Conservation (phyloP, 2,797 vertebrate genomes). For the Tokudaia tokunoshimensis region DNA sequence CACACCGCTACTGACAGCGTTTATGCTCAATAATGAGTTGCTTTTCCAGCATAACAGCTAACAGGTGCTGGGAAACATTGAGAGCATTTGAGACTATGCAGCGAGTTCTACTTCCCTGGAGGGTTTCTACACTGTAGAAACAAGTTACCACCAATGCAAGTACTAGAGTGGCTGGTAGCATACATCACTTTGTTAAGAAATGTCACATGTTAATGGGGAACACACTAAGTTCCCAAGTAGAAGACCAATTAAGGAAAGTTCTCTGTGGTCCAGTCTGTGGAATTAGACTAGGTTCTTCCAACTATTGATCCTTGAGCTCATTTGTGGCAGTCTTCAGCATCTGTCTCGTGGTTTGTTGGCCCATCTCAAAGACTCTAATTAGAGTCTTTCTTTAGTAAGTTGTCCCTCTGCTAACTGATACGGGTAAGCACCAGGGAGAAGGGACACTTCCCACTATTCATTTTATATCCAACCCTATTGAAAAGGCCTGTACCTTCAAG, state of each 20-base stretch:
- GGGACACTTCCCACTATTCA: background rate
- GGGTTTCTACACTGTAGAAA: slow-evolving; percentile 65
- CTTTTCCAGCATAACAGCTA: slow-evolving; percentile 50
- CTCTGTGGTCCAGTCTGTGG: slow-evolving; percentile 36
- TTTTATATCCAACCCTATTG: slow-evolving; percentile 38
- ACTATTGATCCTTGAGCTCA: slow-evolving; percentile 32
- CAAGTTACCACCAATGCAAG: slow-evolving; percentile 4
- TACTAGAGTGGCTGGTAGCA: background rate
- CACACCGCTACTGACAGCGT: background rate
- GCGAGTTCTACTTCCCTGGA: slow-evolving; percentile 64
- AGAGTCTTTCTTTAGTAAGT: slow-evolving; percentile 11
- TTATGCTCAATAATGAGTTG: slow-evolving; percentile 39
- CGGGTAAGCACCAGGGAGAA: background rate
- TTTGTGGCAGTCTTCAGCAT: slow-evolving; percentile 3
- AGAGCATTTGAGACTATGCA: background rate
- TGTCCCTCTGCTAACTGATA: background rate
- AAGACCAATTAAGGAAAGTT: slow-evolving; percentile 15
- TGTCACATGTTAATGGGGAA: background rate
- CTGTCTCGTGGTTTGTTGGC: background rate
- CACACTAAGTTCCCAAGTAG: slow-evolving; percentile 4
- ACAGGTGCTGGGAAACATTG: background rate
- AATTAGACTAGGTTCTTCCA: background rate
- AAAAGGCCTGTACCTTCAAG: slow-evolving; percentile 40
- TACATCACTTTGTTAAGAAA: slow-evolving; percentile 23
- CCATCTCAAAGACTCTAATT: slow-evolving; percentile 45